phyloP scores from a whole-genome alignment of 1,140 invertebrate species.

The Hyphantria cunea region DNA sequence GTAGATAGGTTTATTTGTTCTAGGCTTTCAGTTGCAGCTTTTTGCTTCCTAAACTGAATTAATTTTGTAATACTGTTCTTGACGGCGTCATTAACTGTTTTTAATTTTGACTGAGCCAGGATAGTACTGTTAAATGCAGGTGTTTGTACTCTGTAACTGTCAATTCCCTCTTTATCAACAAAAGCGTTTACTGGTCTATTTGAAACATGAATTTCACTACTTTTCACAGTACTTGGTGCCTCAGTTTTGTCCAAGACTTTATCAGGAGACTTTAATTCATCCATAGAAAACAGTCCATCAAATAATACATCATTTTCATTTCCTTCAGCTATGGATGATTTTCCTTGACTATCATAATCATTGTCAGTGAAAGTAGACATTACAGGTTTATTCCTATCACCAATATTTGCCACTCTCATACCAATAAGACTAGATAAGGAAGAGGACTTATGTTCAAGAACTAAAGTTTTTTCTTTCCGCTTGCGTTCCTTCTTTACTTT shows the following conservation, averaged over 20 bases:
- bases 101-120: background rate
- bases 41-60: constrained; percentile 53
- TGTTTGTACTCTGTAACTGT: constrained; percentile 2
- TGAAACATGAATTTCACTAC: constrained; percentile 7
- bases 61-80: constrained; percentile 57
- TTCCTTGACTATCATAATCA: constrained; percentile 65
- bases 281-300: constrained; percentile 65
- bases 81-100: constrained; percentile 39
- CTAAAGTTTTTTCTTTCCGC: constrained; percentile 38
- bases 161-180: background rate
- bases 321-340: constrained; percentile 52
- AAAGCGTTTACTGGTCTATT: background rate
- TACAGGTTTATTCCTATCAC: constrained; percentile 17
- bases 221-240: constrained; percentile 14
- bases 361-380: constrained; percentile 45
- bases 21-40: constrained; percentile 19
- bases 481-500: constrained; percentile 30
- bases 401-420: constrained; percentile 50
- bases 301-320: constrained; percentile 55
- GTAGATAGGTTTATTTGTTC: too few species aligned
- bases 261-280: constrained; percentile 56
- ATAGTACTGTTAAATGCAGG: background rate
- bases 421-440: constrained; percentile 57
- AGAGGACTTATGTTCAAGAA: constrained; percentile 5
- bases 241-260: constrained; percentile 28